Evolutionary conservation across 2,888 invertebrate species (phyloP).

Genomic region (Cephus nigrinus): DNA sequence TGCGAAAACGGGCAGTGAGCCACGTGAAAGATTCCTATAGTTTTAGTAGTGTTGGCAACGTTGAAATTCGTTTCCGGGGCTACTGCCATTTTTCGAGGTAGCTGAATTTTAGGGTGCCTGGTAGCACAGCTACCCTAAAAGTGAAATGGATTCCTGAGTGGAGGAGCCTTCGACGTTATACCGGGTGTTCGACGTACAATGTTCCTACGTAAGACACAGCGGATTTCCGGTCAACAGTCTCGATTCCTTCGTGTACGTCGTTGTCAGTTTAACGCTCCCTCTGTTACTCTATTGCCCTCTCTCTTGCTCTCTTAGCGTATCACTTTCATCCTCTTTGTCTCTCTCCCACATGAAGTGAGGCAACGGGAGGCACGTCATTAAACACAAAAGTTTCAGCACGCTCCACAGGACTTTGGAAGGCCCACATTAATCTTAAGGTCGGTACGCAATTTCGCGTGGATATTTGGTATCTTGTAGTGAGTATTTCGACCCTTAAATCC

Average conservation of each 20-base stretch:
- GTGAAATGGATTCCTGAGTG: neutral
- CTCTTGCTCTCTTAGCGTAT: constrained; percentile 4
- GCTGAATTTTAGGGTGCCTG: neutral
- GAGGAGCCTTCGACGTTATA: neutral
- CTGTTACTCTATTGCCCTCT: neutral
- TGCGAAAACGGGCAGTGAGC: neutral
- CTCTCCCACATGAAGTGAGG: constrained; percentile 1
- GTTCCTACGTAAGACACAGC: neutral
- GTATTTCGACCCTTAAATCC: neutral
- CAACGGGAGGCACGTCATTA: constrained; percentile 7
- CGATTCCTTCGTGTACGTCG: neutral
- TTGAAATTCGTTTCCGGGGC: neutral
- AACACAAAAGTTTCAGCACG: neutral
- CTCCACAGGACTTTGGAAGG: neutral
- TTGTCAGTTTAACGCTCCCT: neutral
- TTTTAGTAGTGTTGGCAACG: neutral
- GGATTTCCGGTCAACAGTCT: neutral
- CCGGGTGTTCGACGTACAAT: neutral
- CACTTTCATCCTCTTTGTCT: constrained; percentile 8
- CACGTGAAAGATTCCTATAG: neutral
- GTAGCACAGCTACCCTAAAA: neutral
- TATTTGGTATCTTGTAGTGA: neutral
- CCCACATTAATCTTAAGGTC: neutral
- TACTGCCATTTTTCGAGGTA: neutral
- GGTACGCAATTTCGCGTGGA: neutral